Percentiles rank a stretch among this genome's conserved stretches.
Evolutionary conservation across 2,888 invertebrate species (phyloP).

Genomic region (Conops quadrifasciatus): DNA sequence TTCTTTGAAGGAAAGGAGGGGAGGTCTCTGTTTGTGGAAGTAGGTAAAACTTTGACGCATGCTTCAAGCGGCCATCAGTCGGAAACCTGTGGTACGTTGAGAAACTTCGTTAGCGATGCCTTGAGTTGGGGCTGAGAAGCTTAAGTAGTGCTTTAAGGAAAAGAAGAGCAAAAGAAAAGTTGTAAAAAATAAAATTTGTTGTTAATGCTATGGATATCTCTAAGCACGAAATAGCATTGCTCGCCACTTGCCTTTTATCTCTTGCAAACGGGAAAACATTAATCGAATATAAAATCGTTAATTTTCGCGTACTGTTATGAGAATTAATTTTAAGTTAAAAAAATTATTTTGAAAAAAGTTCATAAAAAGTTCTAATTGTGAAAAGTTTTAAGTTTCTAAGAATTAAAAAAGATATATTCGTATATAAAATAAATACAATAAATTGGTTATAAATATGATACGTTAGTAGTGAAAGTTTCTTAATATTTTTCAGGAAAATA

Average conservation of each 20-base stretch:
- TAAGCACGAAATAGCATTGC: too few species aligned
- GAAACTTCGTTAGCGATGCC: too few species aligned
- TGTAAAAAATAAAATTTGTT: neutral
- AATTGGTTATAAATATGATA: conserved; percentile 17
- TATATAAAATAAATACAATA: conserved; percentile 13
- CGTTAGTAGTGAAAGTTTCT: conserved; percentile 30
- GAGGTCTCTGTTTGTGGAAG: neutral
- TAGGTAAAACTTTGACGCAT: conserved; percentile 30
- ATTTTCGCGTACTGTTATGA: neutral
- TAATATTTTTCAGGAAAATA: conserved; percentile 29
- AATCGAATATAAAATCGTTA: neutral
- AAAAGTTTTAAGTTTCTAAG: neutral
- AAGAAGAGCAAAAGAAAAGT: neutral
- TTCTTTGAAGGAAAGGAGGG: neutral
- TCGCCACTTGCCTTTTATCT: too few species aligned
- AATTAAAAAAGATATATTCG: neutral
- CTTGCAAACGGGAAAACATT: neutral
- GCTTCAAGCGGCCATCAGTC: conserved; percentile 29
- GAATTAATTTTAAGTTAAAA: neutral
- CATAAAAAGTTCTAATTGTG: neutral
- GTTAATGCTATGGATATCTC: neutral
- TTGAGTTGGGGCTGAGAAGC: conserved; percentile 10
- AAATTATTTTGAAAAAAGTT: neutral
- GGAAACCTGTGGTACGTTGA: conserved; percentile 27
- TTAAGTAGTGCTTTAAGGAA: neutral